Conservation (phyloP, 2,888 invertebrate genomes). For the Pomacea canaliculata region DNA sequence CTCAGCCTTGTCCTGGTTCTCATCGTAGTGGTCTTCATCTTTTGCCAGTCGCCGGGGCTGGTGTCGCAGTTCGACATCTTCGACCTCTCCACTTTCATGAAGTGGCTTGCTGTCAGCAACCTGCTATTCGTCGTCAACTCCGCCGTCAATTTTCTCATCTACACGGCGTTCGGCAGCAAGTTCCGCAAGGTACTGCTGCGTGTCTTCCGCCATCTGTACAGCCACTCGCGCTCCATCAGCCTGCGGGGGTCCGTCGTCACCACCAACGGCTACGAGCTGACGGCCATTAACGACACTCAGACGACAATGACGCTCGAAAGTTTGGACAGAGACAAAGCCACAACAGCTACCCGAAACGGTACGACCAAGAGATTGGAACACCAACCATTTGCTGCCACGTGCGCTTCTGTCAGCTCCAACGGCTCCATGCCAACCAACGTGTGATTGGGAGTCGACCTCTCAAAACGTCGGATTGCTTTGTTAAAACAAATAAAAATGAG, state of each 20-base stretch:
- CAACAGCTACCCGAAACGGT: no score
- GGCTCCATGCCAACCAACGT: no score
- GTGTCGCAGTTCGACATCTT: slow-evolving; percentile 59
- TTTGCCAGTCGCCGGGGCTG: slow-evolving; percentile 65
- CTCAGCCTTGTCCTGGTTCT: slow-evolving; percentile 62
- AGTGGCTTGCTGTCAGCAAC: slow-evolving; percentile 62
- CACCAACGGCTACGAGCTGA: slow-evolving; percentile 36
- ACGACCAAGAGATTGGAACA: no score
- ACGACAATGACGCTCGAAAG: background rate
- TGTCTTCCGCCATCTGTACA: slow-evolving; percentile 42
- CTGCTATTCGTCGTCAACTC: slow-evolving; percentile 62
- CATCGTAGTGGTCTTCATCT: slow-evolving; percentile 65
- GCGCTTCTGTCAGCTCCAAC: no score
- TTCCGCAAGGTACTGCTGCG: slow-evolving; percentile 59
- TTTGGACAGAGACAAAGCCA: slow-evolving; percentile 5
- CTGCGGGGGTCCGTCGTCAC: slow-evolving; percentile 29
- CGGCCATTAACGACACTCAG: slow-evolving; percentile 30
- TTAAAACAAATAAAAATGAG: no score
- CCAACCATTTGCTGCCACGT: no score
- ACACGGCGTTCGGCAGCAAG: slow-evolving; percentile 61
- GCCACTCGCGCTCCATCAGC: slow-evolving; percentile 26
- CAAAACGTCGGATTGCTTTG: no score
- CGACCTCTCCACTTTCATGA: slow-evolving; percentile 43
- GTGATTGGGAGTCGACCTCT: no score
- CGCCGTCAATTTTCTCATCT: slow-evolving; percentile 65